Conservation (phyloP, 2,113 vertebrate species). For the Tachysurus fulvidraco region DNA sequence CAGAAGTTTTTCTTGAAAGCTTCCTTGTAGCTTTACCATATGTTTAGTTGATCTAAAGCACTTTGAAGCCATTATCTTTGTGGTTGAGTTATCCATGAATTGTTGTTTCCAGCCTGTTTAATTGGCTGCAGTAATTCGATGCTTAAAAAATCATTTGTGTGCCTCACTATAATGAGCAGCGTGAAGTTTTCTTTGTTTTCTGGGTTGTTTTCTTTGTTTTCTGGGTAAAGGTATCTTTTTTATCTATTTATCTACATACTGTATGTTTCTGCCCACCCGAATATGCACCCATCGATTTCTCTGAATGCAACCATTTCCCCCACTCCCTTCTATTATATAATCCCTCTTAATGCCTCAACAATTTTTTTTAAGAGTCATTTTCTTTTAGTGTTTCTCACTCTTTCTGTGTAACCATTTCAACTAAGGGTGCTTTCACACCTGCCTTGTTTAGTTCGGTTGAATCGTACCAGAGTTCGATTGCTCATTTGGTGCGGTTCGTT, state of each 20-base stretch:
- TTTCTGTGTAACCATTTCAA: constrained; percentile 25
- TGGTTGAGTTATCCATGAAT: not conserved
- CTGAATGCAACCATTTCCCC: not conserved
- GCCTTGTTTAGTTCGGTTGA: too few relatives aligned
- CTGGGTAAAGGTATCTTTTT: not conserved
- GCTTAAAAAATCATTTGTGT: not conserved
- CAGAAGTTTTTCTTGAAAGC: not conserved
- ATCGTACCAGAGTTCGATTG: too few relatives aligned
- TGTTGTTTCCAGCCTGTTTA: not conserved
- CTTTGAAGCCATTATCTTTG: not conserved
- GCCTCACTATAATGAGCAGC: not conserved
- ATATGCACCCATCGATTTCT: not conserved
- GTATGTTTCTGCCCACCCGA: not conserved
- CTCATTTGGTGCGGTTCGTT: too few relatives aligned
- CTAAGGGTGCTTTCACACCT: too few relatives aligned
- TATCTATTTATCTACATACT: constrained; percentile 20
- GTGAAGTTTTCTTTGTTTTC: not conserved
- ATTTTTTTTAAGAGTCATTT: not conserved
- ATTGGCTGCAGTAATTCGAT: not conserved
- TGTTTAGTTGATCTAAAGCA: not conserved
- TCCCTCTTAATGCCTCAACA: not conserved
- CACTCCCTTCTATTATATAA: not conserved
- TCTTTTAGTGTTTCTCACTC: constrained; percentile 21
- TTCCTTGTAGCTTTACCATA: not conserved
- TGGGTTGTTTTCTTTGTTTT: not conserved